Evolutionary conservation across 2,797 vertebrate species (phyloP), one percentile per base, ranked within the genome.

Genomic region (Coracias cyanogaster): DNA sequence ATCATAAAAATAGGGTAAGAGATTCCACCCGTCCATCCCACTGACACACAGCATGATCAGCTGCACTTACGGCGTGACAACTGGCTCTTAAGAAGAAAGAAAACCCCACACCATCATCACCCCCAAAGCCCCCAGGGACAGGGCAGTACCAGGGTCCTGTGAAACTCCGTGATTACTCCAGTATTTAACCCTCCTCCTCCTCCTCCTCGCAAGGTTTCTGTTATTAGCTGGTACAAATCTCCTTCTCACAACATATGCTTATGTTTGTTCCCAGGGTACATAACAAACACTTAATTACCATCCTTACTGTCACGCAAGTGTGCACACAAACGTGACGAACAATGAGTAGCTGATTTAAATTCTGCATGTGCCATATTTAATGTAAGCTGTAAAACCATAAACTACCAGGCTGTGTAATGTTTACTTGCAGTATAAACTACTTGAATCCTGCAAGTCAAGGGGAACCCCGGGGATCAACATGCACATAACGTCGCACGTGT

Each of bases 61-160:
- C 71, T n/a, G 2, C 4, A 20, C 33, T 25, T 5, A 16, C 33
- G 19, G 9, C 70, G 43, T 12, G 9, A 84, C 62, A 29, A n/a
- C 2, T 1, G 28, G 37, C 15, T 46, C 87, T 46, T 55, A 16
- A 13, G 31, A 60, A 11, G 7, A 74, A 18, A 21, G 20, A 54
- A 52, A 58, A 77, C 15, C 4, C 1, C 15, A 33, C 12, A 51
- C 6, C 16, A n/a, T 12, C 37, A 24, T 15, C 15, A 62, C 8
- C 19, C 19, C 37, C 1, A 4, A 4, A 67, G 86, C 16, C 2
- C 4, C 19, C 2, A 1, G 6, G 12, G 37, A 35, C 9, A 64
- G n/a, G 20, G 65, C 54, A 6, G 9, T 0, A 1, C 0, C 33
- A 12, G n/a, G 45, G 25, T 45, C 43, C 62, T 48, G 13, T 1